These are phyloP conservation scores for Mythimna pallens DNA, from an alignment of 2,888 invertebrate genomes.

Conservation along the genomic window DNA sequence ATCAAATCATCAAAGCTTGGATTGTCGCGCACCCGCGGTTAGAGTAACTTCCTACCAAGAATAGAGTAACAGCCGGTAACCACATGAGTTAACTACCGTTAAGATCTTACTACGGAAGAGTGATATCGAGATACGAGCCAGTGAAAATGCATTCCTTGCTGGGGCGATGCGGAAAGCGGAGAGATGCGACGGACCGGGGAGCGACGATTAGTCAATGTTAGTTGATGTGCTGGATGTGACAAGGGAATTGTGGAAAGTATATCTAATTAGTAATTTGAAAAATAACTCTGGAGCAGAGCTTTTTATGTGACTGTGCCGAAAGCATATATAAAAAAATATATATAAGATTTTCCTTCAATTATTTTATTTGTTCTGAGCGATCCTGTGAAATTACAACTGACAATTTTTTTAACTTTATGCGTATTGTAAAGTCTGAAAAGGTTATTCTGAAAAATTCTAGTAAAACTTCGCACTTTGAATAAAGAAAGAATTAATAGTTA, in stretches of 20 bases:
- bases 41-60: constrained; percentile 55
- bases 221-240: constrained; percentile 45
- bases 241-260: neutral
- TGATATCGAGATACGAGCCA: constrained; percentile 81
- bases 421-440: no score
- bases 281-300: neutral
- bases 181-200: constrained; percentile 61
- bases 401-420: no score
- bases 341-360: no score
- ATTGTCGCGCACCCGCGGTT: constrained; percentile 35
- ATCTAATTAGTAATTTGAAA: neutral
- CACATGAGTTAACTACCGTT: constrained; percentile 66
- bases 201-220: constrained; percentile 22
- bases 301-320: neutral
- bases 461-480: no score
- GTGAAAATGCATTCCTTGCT: constrained; percentile 85
- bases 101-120: constrained; percentile 83
- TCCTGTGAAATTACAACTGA: no score
- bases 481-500: no score
- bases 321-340: neutral
- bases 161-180: constrained; percentile 78
- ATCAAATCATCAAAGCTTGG: constrained; percentile 9
- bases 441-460: no score
- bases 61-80: constrained; percentile 56
- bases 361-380: no score